Conservation (phyloP, 64 coral and sea anemone species). For the Stylophora pistillata region DNA sequence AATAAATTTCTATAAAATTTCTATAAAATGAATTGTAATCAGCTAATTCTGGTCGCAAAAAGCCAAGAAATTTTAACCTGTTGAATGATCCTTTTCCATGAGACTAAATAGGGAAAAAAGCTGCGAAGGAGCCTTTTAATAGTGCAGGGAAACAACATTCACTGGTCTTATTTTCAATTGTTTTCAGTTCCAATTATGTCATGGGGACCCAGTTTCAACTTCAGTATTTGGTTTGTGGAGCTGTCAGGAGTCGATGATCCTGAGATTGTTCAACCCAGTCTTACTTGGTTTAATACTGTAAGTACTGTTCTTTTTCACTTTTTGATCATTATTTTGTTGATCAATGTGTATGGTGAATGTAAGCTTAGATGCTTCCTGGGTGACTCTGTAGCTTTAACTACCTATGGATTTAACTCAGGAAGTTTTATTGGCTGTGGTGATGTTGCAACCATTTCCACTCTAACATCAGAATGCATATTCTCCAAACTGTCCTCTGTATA, state of each 20-base stretch:
- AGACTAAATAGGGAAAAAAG: neutral
- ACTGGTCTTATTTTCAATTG: neutral
- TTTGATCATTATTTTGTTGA: neutral
- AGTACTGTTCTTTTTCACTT: constrained; percentile 15
- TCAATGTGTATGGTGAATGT: neutral
- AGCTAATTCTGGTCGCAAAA: too few relatives aligned
- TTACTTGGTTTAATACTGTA: constrained; percentile 93
- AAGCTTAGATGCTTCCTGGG: too few relatives aligned
- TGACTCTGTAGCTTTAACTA: too few relatives aligned
- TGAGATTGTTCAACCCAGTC: constrained; percentile 72
- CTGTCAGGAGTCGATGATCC: constrained; percentile 80
- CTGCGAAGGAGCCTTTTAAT: neutral
- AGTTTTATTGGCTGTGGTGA: too few relatives aligned
- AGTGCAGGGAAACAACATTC: neutral
- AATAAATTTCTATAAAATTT: too few relatives aligned
- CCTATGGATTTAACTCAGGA: too few relatives aligned
- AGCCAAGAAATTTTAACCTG: neutral
- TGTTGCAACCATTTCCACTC: too few relatives aligned
- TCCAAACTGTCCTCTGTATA: too few relatives aligned
- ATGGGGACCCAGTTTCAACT: constrained; percentile 96
- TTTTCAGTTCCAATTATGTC: constrained; percentile 88
- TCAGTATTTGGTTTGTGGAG: constrained; percentile 98
- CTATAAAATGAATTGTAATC: too few relatives aligned
- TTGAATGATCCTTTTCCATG: neutral
- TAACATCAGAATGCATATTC: too few relatives aligned